A percentile compares a stretch with the other conserved stretches of the same genome.
phyloP scores from a whole-genome alignment of 2,888 invertebrate species.

The Agriopis leucophaearia region DNA sequence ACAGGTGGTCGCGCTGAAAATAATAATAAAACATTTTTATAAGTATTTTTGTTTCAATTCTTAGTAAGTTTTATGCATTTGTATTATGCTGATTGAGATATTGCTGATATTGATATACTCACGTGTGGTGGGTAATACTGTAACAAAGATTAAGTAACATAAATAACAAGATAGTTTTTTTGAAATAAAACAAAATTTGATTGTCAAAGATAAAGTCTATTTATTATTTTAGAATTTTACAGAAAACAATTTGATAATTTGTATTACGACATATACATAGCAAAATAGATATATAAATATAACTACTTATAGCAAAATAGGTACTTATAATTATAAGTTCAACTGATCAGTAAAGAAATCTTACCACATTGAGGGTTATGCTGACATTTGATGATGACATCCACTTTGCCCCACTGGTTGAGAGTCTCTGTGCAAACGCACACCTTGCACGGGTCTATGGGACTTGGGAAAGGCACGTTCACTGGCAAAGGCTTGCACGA shows the following conservation, averaged over 20 bases:
- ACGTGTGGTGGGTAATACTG: slow-evolving; percentile 40
- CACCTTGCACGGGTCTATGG: slow-evolving; percentile 34
- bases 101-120: too few species aligned
- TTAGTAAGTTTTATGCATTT: background rate
- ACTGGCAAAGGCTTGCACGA: slow-evolving; percentile 41
- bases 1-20: slow-evolving; percentile 13
- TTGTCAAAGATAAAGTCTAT: background rate
- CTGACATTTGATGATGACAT: slow-evolving; percentile 36
- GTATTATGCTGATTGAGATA: background rate
- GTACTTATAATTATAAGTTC: background rate
- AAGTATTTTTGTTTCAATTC: background rate
- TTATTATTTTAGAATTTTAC: background rate
- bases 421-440: slow-evolving; percentile 37
- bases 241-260: too few species aligned
- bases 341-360: background rate
- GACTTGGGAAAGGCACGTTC: slow-evolving; percentile 40
- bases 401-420: slow-evolving; percentile 30
- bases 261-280: too few species aligned
- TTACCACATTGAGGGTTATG: slow-evolving; percentile 43
- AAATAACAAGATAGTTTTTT: slow-evolving; percentile 1
- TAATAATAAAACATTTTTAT: background rate
- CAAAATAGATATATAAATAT: background rate
- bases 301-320: too few species aligned
- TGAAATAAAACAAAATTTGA: background rate
- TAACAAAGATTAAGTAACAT: slow-evolving; percentile 17